phyloP scores from a whole-genome alignment of 2,113 vertebrate species.

The Thymallus thymallus region DNA sequence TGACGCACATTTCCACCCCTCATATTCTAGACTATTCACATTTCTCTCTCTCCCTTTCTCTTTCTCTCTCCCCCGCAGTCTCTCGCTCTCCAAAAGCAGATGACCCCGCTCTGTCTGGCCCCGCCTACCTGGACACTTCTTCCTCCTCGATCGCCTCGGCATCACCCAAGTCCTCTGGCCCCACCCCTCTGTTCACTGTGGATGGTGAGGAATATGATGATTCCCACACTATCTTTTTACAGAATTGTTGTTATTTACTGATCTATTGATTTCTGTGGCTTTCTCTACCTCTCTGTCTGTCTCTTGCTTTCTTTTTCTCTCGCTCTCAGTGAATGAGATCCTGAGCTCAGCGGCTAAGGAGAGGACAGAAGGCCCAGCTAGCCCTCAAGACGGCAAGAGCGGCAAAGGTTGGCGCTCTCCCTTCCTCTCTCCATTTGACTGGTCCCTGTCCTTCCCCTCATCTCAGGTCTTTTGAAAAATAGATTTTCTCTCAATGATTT shows the following conservation, averaged over 20 bases:
- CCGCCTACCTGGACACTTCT: conserved; percentile 71
- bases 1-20: not conserved
- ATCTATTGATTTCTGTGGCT: not conserved
- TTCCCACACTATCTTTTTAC: not conserved
- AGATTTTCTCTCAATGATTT: not conserved
- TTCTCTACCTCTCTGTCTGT: too few relatives aligned
- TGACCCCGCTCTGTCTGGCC: conserved; percentile 77
- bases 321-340: conserved; percentile 80
- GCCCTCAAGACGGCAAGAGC: conserved; percentile 68
- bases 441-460: too few relatives aligned
- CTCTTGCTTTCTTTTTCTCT: not conserved
- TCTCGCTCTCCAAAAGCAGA: conserved; percentile 84
- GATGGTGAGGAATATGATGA: conserved; percentile 71
- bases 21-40: not conserved
- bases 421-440: not conserved
- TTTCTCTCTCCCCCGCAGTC: conserved; percentile 49
- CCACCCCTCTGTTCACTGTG: conserved; percentile 72
- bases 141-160: conserved; percentile 55
- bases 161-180: conserved; percentile 74
- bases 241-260: not conserved
- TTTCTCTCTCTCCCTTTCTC: too few relatives aligned
- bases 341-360: conserved; percentile 73
- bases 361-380: conserved; percentile 70
- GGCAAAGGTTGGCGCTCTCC: not conserved
- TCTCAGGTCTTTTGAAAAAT: not conserved